phyloP scores from a whole-genome alignment of 2,113 vertebrate genomes.

The Zosterops hypoxanthus region DNA sequence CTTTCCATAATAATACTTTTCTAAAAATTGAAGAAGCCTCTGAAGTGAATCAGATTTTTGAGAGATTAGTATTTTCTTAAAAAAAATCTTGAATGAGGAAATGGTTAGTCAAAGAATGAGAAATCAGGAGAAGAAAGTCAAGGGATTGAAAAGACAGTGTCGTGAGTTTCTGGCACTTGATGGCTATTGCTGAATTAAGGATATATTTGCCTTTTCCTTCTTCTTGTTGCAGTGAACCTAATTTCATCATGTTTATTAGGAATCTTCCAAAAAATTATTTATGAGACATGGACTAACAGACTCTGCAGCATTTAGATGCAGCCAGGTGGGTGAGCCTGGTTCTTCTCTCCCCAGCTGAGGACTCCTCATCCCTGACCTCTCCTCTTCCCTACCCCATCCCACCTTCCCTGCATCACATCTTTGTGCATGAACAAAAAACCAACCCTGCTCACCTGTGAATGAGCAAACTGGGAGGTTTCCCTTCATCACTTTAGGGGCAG shows the following conservation, averaged over 20 bases:
- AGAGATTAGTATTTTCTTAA: not conserved
- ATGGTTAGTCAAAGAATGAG: not conserved
- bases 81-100: not conserved
- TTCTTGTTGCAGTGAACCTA: not conserved
- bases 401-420: not conserved
- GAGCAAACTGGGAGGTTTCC: slow-evolving; percentile 25
- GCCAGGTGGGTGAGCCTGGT: not conserved
- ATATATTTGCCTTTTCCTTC: not conserved
- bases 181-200: not conserved
- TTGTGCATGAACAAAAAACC: not conserved
- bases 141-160: not conserved
- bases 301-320: not conserved
- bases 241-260: not conserved
- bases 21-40: not conserved
- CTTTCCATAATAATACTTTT: not conserved
- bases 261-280: not conserved
- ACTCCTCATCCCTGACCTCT: not conserved
- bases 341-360: not conserved
- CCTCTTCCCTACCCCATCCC: not conserved
- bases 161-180: not conserved
- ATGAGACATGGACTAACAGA: not conserved
- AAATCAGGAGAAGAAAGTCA: not conserved
- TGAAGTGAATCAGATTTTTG: not conserved
- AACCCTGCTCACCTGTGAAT: not conserved
- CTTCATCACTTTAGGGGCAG: not conserved